Base-by-base conservation (phyloP, 2,888 invertebrate species). In the Andrena fulva region DNA sequence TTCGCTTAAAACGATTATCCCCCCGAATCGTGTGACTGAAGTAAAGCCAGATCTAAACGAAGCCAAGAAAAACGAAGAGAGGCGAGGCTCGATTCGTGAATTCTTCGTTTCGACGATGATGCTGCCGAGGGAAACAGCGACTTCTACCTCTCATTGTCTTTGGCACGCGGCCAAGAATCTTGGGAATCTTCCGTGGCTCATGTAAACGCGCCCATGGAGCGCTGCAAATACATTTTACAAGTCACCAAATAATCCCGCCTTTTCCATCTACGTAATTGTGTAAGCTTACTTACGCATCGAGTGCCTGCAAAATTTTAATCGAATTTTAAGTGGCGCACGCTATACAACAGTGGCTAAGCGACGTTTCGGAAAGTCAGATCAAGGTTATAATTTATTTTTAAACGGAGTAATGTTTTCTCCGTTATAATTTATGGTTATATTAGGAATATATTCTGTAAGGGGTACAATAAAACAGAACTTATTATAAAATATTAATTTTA, bases 161-260 rank as follows among this genome's bases (percentile, higher is more conserved):
- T 88, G 88, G 88, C 77, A 48, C 48, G 48, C 48, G 50, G 88
- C 89, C 89, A 88, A 86, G 75, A 86, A 87, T 89, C 80, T 69
- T 33, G 71, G 77, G 82, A 81, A 89, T 88, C 85, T 82, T 82
- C 68, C 64, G 73, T 62, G 71, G 82, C 69, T 75, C 69, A 64
- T 71, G 80, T 73, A 84, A 73, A 85, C 80, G 60, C 75, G 82
- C 79, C 77, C 52, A 70, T 52, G 8, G 69, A 50, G 20, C 64
- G 74, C 80, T 68, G 77, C 35, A 77, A 67, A 73, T 72, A 76
- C 75, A 75, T 79, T 78, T 81, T 75, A 48, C 70, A 81, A 84
- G 79, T 79, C 84, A 83, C 75, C 42, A 12, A 56, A 62, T 66
- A 81, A 74, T 74, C 70, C 63, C 50, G 48, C 29, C 72, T 62